Conservation (phyloP, 2,113 vertebrate species). For the Rhineura floridana region DNA sequence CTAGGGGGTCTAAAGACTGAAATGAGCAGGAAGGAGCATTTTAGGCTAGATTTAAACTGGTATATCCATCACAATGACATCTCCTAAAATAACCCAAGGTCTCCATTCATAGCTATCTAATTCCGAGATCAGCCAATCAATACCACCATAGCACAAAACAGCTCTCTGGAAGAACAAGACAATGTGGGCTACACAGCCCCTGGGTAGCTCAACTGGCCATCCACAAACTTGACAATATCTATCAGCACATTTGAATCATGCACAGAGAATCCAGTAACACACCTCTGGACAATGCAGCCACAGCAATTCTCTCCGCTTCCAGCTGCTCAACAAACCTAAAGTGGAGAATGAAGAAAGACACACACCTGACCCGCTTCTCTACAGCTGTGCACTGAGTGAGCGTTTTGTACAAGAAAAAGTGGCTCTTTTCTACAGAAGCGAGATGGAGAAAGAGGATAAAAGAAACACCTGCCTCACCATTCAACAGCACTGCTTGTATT, state of each 20-base stretch:
- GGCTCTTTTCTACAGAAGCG: not conserved
- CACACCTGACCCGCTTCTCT: constrained; percentile 59
- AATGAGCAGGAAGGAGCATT: constrained; percentile 31
- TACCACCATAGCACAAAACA: constrained; percentile 40
- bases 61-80: constrained; percentile 45
- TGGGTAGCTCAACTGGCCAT: constrained; percentile 37
- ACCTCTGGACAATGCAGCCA: constrained; percentile 43
- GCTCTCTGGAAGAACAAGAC: constrained; percentile 42
- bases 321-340: constrained; percentile 50
- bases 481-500: not conserved
- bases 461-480: not conserved
- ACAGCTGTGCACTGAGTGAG: constrained; percentile 13
- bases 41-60: constrained; percentile 18
- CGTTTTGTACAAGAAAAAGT: constrained; percentile 8
- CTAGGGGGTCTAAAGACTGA: not conserved
- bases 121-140: constrained; percentile 59
- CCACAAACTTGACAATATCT: constrained; percentile 35
- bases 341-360: constrained; percentile 52
- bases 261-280: not conserved
- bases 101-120: constrained; percentile 56
- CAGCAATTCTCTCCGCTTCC: constrained; percentile 42
- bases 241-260: not conserved
- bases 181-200: constrained; percentile 42
- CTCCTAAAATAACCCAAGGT: constrained; percentile 50
- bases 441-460: not conserved